Conservation (phyloP, 2,113 vertebrate species). For the Microcebus murinus region DNA sequence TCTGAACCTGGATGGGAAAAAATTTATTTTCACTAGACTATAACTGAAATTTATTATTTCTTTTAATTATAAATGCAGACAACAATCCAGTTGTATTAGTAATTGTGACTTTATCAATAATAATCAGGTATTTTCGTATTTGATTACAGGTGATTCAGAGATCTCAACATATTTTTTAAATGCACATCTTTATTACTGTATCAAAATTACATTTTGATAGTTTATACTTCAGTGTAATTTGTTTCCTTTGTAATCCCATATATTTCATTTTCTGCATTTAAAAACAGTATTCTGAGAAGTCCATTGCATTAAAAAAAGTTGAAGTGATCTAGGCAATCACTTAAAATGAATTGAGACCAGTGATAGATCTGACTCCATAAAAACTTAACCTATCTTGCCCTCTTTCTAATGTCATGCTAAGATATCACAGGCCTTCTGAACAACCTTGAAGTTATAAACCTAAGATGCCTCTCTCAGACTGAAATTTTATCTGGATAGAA, state of each 20-base stretch:
- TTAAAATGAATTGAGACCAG: background rate
- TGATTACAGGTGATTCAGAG: background rate
- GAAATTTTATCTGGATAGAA: background rate
- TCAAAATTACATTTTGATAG: background rate
- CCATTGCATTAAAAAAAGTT: background rate
- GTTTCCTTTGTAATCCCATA: constrained; percentile 7
- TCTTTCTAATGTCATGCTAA: background rate
- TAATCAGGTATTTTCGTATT: background rate
- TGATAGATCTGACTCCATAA: background rate
- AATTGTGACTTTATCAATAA: background rate
- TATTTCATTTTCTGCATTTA: constrained; percentile 27
- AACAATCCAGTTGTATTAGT: background rate
- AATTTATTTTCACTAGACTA: background rate
- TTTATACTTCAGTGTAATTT: background rate
- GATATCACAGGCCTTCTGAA: background rate
- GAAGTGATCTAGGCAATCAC: background rate
- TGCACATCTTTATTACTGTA: background rate
- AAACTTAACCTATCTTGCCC: background rate
- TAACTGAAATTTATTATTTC: constrained; percentile 41
- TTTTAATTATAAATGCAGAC: background rate
- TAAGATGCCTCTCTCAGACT: background rate
- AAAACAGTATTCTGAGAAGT: constrained; percentile 1
- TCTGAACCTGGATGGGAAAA: background rate
- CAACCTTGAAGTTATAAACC: background rate
- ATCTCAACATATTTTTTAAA: background rate